Percentiles rank a stretch among this genome's conserved stretches.
These are phyloP conservation scores for Pachyramphus minor DNA, from an alignment of 2,113 vertebrate species.

Conservation along the genomic window DNA sequence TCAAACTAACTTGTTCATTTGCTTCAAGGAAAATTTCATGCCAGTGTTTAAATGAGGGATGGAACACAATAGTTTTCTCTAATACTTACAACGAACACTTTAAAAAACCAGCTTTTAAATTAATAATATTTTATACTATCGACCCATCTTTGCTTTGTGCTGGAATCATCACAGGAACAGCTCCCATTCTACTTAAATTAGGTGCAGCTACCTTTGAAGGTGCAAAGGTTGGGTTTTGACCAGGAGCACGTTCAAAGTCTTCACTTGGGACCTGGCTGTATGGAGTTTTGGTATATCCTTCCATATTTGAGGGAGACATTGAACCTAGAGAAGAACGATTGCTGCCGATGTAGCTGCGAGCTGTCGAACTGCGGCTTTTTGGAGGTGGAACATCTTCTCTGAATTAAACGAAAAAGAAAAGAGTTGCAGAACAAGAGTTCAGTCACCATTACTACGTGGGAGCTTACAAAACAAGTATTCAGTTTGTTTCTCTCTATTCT, in stretches of 20 bases:
- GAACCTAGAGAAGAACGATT: slow-evolving; percentile 96
- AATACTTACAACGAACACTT: slow-evolving; percentile 43
- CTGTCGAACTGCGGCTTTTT: slow-evolving; percentile 91
- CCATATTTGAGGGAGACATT: slow-evolving; percentile 97
- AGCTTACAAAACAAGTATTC: neutral
- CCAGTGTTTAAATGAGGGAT: slow-evolving; percentile 42
- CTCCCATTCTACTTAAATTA: slow-evolving; percentile 98
- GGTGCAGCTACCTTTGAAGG: slow-evolving; percentile 86
- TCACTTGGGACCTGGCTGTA: slow-evolving; percentile 93
- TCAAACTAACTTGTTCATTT: neutral
- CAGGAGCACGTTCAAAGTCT: slow-evolving; percentile 83
- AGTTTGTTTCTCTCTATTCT: neutral
- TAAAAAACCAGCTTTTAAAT: slow-evolving; percentile 52
- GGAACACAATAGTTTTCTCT: neutral
- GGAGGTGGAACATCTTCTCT: slow-evolving; percentile 97
- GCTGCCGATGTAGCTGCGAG: slow-evolving; percentile 93
- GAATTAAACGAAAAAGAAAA: neutral
- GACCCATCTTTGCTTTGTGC: slow-evolving; percentile 97
- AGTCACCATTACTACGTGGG: neutral
- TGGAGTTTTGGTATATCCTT: slow-evolving; percentile 88
- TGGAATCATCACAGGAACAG: slow-evolving; percentile 94
- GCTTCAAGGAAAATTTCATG: slow-evolving; percentile 39
- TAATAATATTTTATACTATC: slow-evolving; percentile 82
- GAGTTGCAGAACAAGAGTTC: neutral
- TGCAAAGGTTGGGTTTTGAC: slow-evolving; percentile 77